Evolutionary conservation across 2,888 invertebrate species (phyloP).

Genomic region (Tethea ocularis): DNA sequence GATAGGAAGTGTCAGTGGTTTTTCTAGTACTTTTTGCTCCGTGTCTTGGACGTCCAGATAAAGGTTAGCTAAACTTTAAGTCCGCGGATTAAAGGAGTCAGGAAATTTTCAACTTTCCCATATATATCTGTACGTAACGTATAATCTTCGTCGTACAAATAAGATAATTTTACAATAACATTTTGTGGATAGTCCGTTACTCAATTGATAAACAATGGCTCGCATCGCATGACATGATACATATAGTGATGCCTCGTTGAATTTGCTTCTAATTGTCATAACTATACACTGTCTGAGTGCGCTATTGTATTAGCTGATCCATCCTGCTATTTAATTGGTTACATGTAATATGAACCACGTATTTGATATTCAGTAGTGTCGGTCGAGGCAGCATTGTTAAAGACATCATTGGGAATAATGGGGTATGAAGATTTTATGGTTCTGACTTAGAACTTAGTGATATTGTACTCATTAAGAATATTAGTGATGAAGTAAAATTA

Average conservation of each 20-base stretch:
- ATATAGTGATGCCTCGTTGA: neutral
- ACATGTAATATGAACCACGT: neutral
- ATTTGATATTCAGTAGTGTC: neutral
- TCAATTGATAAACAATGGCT: too few species aligned
- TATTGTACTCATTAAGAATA: too few species aligned
- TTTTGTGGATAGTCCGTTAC: too few species aligned
- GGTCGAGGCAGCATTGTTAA: neutral
- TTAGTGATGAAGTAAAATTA: too few species aligned
- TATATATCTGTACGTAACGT: too few species aligned
- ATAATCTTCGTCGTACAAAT: too few species aligned
- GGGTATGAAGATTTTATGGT: too few species aligned
- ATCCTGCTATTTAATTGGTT: neutral
- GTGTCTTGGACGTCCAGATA: neutral
- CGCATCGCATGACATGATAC: too few species aligned
- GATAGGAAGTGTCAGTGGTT: neutral
- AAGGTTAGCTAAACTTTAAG: neutral
- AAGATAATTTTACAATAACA: too few species aligned
- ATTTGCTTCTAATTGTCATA: neutral
- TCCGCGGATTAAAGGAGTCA: too few species aligned
- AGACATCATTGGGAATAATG: neutral
- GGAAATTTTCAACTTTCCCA: too few species aligned
- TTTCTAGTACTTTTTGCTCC: neutral
- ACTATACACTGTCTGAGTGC: neutral
- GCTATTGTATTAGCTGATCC: neutral
- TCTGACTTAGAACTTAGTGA: too few species aligned